Conservation (phyloP, 2,113 vertebrate genomes). For the Phalacrocorax brasilianus region DNA sequence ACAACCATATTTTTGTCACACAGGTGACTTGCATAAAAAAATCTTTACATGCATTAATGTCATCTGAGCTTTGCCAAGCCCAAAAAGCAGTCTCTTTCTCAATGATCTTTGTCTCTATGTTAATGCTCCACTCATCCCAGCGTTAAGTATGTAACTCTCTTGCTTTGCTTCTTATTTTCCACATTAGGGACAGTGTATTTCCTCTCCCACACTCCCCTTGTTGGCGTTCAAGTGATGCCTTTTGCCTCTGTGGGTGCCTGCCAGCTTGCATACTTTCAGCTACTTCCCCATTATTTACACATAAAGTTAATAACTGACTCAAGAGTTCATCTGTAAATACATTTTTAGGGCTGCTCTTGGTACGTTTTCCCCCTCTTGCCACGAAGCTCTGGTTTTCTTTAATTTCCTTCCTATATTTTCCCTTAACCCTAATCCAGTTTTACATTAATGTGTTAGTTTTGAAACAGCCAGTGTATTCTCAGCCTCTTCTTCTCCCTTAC, state of each 20-base stretch:
- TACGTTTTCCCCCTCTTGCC: not conserved
- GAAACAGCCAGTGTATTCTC: not conserved
- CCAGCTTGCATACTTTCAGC: not conserved
- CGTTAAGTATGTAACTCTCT: not conserved
- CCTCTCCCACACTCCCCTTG: not conserved
- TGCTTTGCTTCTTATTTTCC: not conserved
- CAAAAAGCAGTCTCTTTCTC: not conserved
- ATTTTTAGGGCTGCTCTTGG: not conserved
- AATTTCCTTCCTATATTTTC: not conserved
- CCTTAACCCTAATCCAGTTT: not conserved
- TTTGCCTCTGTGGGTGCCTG: not conserved
- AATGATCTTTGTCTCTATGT: not conserved
- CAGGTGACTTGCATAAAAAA: not conserved
- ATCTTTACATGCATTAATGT: not conserved
- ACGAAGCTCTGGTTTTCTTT: not conserved
- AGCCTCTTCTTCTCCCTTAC: conserved; percentile 14
- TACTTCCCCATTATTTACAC: not conserved
- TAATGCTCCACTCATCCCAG: not conserved
- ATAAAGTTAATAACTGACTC: conserved; percentile 5
- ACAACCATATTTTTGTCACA: not conserved
- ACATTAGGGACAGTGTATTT: not conserved
- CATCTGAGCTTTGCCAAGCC: not conserved
- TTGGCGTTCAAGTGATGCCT: fast-evolving
- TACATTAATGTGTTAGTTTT: not conserved
- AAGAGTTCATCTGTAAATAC: not conserved